These are phyloP conservation scores for Platygyra sinensis DNA, from an alignment of 64 coral and sea anemone genomes.

Conservation along the genomic window DNA sequence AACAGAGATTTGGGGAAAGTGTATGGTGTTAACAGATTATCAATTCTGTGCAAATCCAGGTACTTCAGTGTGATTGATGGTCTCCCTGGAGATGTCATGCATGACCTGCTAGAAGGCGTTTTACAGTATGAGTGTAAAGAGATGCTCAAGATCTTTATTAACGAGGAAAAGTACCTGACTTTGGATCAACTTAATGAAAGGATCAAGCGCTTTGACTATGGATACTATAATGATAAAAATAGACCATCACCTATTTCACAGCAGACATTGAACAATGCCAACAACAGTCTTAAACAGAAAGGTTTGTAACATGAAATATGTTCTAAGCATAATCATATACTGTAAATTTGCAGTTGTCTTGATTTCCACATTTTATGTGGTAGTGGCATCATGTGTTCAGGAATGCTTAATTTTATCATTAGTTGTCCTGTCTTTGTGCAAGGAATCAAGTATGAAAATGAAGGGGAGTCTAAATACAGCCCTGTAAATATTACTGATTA, in stretches of 20 bases:
- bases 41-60: constrained; percentile 14
- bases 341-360: no score
- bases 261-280: neutral
- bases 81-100: constrained; percentile 57
- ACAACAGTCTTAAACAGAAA: no score
- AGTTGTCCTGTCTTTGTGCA: no score
- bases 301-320: no score
- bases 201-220: constrained; percentile 56
- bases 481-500: no score
- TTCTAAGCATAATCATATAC: no score
- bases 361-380: no score
- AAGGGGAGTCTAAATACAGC: no score
- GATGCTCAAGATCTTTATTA: constrained; percentile 31
- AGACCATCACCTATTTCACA: constrained; percentile 27
- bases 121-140: constrained; percentile 62
- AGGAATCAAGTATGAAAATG: no score
- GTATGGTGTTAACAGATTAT: constrained; percentile 41
- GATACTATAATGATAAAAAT: constrained; percentile 46
- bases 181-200: constrained; percentile 40
- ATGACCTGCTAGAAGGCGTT: constrained; percentile 56
- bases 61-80: constrained; percentile 51
- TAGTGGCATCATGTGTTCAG: no score
- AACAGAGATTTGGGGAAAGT: no score
- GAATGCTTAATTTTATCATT: no score
- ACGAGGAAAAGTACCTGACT: constrained; percentile 50